These are phyloP conservation scores for Dorcus parallelipipedus DNA, from an alignment of 2,888 invertebrate genomes.

Conservation along the genomic window DNA sequence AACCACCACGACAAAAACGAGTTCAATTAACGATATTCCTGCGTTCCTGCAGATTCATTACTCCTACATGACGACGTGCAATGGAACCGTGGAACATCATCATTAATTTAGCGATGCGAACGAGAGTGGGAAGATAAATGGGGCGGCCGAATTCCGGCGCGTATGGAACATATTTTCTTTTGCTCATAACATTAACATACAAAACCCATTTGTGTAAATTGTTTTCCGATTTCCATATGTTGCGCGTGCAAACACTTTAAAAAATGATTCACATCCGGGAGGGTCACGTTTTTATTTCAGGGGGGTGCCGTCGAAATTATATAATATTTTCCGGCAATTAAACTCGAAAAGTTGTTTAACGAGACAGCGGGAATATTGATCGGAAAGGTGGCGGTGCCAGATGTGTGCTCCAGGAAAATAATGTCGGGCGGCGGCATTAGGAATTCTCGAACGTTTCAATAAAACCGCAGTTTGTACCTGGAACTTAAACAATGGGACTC, in stretches of 20 bases:
- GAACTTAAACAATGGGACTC: conserved; percentile 34
- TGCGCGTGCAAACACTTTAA: not conserved
- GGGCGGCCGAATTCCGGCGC: no score
- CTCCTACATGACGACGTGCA: no score
- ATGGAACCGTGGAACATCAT: no score
- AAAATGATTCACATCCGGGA: conserved; percentile 4
- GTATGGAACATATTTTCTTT: not conserved
- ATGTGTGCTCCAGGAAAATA: not conserved
- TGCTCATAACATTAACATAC: conserved; percentile 8
- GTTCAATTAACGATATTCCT: no score
- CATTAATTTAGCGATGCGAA: no score
- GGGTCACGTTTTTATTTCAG: not conserved
- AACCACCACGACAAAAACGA: no score
- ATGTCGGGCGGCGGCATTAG: conserved; percentile 7
- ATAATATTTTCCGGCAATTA: conserved; percentile 14
- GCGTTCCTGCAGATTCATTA: no score
- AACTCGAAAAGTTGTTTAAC: conserved; percentile 11
- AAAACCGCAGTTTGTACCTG: conserved; percentile 32
- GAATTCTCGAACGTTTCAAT: conserved; percentile 29
- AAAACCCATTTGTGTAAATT: conserved; percentile 11
- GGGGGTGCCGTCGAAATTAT: conserved; percentile 4
- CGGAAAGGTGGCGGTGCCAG: conserved; percentile 1
- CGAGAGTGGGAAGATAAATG: no score
- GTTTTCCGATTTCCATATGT: conserved; percentile 15
- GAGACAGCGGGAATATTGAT: conserved; percentile 6